A percentile compares a stretch with the other conserved stretches of the same genome.
Conservation (phyloP, 1,140 invertebrate species). For the Calycopis cecrops region DNA sequence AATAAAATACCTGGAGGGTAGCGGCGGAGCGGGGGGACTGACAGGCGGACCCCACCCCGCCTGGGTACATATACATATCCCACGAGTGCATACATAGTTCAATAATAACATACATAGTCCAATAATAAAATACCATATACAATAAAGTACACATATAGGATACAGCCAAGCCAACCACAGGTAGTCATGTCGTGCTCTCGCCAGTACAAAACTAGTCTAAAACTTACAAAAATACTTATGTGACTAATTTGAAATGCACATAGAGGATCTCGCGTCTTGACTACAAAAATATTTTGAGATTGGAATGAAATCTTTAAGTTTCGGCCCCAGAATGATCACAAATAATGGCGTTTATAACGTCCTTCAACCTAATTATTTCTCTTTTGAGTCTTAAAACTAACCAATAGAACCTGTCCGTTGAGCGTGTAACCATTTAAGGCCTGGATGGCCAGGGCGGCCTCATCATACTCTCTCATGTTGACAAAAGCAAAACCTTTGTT, state of each 20-base stretch:
- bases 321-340: slow-evolving; percentile 61
- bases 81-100: slow-evolving; percentile 65
- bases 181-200: slow-evolving; percentile 70
- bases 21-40: slow-evolving; percentile 36
- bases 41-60: slow-evolving; percentile 38
- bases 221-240: slow-evolving; percentile 75
- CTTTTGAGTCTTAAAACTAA: slow-evolving; percentile 98
- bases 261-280: slow-evolving; percentile 67
- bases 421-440: slow-evolving; percentile 98
- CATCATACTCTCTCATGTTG: slow-evolving; percentile 99
- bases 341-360: slow-evolving; percentile 53
- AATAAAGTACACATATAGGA: slow-evolving; percentile 69
- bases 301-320: slow-evolving; percentile 73
- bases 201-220: slow-evolving; percentile 70
- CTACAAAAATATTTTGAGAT: slow-evolving; percentile 75
- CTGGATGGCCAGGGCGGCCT: slow-evolving; percentile 97
- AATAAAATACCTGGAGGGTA: slow-evolving; percentile 73
- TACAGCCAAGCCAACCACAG: slow-evolving; percentile 70
- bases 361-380: slow-evolving; percentile 63
- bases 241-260: slow-evolving; percentile 72
- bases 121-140: slow-evolving; percentile 72
- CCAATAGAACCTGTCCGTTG: slow-evolving; percentile 97
- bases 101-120: slow-evolving; percentile 69
- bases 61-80: slow-evolving; percentile 53
- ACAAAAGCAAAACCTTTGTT: slow-evolving; percentile 99